phyloP scores from a whole-genome alignment of 1,140 invertebrate species.

The Trichogramma pretiosum region DNA sequence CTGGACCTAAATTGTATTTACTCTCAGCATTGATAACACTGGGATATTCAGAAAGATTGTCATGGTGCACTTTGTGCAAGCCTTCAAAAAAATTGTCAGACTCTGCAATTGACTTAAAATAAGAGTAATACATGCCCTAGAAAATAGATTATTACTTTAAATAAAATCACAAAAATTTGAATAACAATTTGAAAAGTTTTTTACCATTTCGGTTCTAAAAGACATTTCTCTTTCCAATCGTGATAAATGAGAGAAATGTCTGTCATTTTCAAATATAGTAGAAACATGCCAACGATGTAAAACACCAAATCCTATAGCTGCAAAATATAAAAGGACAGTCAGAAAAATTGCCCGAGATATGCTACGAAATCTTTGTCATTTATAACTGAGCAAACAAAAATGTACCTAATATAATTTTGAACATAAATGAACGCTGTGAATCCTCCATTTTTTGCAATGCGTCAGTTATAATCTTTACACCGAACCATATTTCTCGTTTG shows the following conservation, averaged over 20 bases:
- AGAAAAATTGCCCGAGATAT: too few relatives aligned
- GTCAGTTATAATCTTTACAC: too few relatives aligned
- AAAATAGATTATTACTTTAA: too few relatives aligned
- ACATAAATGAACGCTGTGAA: too few relatives aligned
- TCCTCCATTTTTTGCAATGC: too few relatives aligned
- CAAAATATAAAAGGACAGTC: too few relatives aligned
- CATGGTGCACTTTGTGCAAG: slow-evolving; percentile 56
- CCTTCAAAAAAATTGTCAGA: slow-evolving; percentile 57
- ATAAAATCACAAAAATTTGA: neutral
- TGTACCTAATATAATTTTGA: too few relatives aligned
- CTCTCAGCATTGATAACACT: slow-evolving; percentile 69
- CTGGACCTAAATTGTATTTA: slow-evolving; percentile 74
- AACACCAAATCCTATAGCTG: too few relatives aligned
- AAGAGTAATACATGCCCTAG: slow-evolving; percentile 80
- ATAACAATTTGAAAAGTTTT: neutral
- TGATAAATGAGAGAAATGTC: slow-evolving; percentile 75
- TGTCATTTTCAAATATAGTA: slow-evolving; percentile 69
- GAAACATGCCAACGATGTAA: slow-evolving; percentile 59
- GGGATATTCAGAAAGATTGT: slow-evolving; percentile 73
- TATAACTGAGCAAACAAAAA: too few relatives aligned
- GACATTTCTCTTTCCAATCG: slow-evolving; percentile 74
- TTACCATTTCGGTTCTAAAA: slow-evolving; percentile 71
- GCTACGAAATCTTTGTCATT: too few relatives aligned
- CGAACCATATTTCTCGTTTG: too few relatives aligned
- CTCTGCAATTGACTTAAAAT: slow-evolving; percentile 71